Evolutionary conservation across 1,140 invertebrate genomes (phyloP), one percentile per base, ranked within the genome.

Genomic region (Heliconius himera): DNA sequence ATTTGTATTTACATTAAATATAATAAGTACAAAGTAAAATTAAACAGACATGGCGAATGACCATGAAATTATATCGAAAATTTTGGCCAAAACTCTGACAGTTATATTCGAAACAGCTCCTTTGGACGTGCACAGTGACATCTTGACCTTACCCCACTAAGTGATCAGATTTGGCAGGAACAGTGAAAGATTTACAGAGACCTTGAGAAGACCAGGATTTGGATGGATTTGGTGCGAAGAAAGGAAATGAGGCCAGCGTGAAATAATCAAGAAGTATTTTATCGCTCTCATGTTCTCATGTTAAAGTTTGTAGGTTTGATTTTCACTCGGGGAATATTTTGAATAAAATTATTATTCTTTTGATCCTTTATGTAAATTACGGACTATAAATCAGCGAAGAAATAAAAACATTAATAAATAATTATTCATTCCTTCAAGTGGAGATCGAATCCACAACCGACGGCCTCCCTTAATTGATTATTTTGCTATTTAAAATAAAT

Each of bases 31-130:
- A 66, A 66, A 60, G n/a, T 60, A 60, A 60, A 13, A 26, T 11
- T 16, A 29, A 66, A 13, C 22, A 16, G 9, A 66, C 60, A 66
- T 16, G 26, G 11, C 60, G 1, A 16, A 66, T 22, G 60, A 66
- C 60, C 60, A 29, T 66, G 60, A 66, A 66, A 29, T 66, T 5
- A 29, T 11, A 29, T 16, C n/a, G 60, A 29, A 26, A 8, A 16
- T 66, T 66, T 66, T 66, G 60, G 60, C 60, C 60, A 66, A 66
- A 66, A 29, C 26, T 66, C 60, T 26, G 60, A 5, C 60, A 66
- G 26, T 66, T 66, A 29, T 26, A 66, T 11, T 29, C 60, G 22
- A 22, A 29, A 66, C 60, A 66, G 60, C 60, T 66, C 60, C 60
- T 29, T 26, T 60, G 54, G 54, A 60, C 54, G 54, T 60, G n/a